These are phyloP conservation scores for Paedocypris micromegethes DNA, from an alignment of 2,797 vertebrate genomes.

Conservation along the genomic window DNA sequence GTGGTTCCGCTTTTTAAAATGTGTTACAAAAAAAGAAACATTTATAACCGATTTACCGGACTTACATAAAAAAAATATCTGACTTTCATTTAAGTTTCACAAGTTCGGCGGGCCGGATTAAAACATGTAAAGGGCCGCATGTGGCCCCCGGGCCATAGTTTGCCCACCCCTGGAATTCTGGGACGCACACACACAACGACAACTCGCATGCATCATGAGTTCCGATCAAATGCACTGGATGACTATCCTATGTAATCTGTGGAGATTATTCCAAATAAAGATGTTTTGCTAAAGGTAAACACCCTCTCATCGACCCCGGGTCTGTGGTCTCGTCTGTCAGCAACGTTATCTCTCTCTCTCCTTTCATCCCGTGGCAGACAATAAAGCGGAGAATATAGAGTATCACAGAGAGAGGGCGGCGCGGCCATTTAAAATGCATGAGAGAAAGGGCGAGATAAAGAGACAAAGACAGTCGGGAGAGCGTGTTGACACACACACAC, in stretches of 20 bases:
- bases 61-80: too few species aligned
- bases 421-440: conserved; percentile 4
- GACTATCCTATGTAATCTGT: conserved; percentile 33
- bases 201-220: conserved; percentile 41
- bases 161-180: not conserved
- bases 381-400: conserved; percentile 6
- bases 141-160: too few species aligned
- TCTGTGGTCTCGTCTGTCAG: conserved; percentile 13
- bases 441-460: not conserved
- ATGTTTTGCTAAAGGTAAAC: conserved; percentile 35
- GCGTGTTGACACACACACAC: not conserved
- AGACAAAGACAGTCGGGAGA: not conserved
- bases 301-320: conserved; percentile 1
- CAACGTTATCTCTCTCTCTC: conserved; percentile 1
- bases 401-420: not conserved
- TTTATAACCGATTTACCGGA: too few species aligned
- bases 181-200: conserved; percentile 38
- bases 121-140: too few species aligned
- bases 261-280: conserved; percentile 40
- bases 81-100: too few species aligned
- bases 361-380: not conserved
- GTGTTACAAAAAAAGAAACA: too few species aligned
- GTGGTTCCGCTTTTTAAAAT: too few species aligned
- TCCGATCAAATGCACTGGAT: conserved; percentile 40
- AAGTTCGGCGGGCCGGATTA: too few species aligned